These are phyloP conservation scores for Mola mola DNA, from an alignment of 2,113 vertebrate genomes.

Conservation along the genomic window DNA sequence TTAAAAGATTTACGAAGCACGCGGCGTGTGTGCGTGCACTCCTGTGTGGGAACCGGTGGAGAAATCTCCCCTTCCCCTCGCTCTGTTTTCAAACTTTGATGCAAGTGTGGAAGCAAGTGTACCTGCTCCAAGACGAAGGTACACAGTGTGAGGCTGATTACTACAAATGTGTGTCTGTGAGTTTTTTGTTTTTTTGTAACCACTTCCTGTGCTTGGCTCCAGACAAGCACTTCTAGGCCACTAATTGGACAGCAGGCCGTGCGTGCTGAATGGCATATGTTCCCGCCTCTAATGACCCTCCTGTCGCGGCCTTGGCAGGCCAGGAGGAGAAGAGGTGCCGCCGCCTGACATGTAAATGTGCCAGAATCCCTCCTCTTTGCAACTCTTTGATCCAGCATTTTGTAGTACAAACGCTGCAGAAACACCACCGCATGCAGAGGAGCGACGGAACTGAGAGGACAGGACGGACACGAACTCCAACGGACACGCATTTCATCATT, in stretches of 20 bases:
- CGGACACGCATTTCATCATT: not conserved
- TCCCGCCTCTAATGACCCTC: slow-evolving; percentile 73
- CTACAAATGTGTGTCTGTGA: slow-evolving; percentile 12
- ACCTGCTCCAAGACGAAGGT: slow-evolving; percentile 38
- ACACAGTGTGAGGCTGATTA: slow-evolving; percentile 36
- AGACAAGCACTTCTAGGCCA: slow-evolving; percentile 46
- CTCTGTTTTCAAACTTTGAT: slow-evolving; percentile 36
- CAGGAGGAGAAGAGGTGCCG: slow-evolving; percentile 22
- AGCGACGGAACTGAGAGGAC: not conserved
- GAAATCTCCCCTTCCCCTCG: slow-evolving; percentile 26
- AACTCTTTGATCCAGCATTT: slow-evolving; percentile 71
- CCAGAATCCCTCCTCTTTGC: slow-evolving; percentile 54
- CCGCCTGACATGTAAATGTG: slow-evolving; percentile 65
- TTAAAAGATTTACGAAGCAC: slow-evolving; percentile 74
- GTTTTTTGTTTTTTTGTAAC: slow-evolving; percentile 19
- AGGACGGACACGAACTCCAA: too few species aligned
- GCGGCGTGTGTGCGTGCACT: slow-evolving; percentile 20
- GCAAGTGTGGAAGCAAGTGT: slow-evolving; percentile 16
- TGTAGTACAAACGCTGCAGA: slow-evolving; percentile 54
- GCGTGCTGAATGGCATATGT: slow-evolving; percentile 73
- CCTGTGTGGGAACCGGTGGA: slow-evolving; percentile 12
- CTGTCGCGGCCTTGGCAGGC: slow-evolving; percentile 47
- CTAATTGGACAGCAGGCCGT: slow-evolving; percentile 72
- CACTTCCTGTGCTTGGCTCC: slow-evolving; percentile 51
- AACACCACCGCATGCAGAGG: not conserved